Base-by-base conservation (phyloP, 2,888 invertebrate species). In the Drosophila siamana region DNA sequence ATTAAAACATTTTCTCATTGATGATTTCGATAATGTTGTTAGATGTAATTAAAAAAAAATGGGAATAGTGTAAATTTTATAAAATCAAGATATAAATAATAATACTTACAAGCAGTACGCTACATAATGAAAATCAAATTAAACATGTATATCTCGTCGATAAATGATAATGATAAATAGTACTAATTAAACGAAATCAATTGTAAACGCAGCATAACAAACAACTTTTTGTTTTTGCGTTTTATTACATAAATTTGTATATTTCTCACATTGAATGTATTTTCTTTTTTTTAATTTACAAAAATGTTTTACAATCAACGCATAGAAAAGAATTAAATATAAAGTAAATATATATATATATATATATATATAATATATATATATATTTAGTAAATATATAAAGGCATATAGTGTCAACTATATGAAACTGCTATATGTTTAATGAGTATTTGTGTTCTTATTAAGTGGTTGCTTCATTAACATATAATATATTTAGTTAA, bases 371-470 rank as follows among this genome's bases (percentile, higher is more conserved):
- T 38, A 38, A 73, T 77, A 66, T 70, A 57, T 60, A 67, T 62
- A 64, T 52, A 54, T 68, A 44, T 66, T 7, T 57, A 41, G 43
- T 46, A 62, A 16, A 81, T 51, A 52, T 48, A 55, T 38, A 38
- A 38, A 38, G 36, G 22, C 33, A 75, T 72, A 73, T 62, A 69
- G 54, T 13, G 43, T 64, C 56, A 61, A 55, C 57, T 68, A 68
- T 60, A 57, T 67, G 47, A n/a, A 72, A 66, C 62, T 52, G 72
- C 54, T 65, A 59, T 78, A 74, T 44, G 51, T 67, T 57, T 86
- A 86, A 88, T 85, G 85, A 85, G 85, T 85, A 85, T 85, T 85
- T 80, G 73, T 77, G 76, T 78, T 80, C 72, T 73, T 82, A 72
- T 81, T 82, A 85, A 86, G 77, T 83, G 78, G 64, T 73, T 68